These are phyloP conservation scores for Vimba vimba DNA, from an alignment of 2,113 vertebrate genomes.

Conservation along the genomic window DNA sequence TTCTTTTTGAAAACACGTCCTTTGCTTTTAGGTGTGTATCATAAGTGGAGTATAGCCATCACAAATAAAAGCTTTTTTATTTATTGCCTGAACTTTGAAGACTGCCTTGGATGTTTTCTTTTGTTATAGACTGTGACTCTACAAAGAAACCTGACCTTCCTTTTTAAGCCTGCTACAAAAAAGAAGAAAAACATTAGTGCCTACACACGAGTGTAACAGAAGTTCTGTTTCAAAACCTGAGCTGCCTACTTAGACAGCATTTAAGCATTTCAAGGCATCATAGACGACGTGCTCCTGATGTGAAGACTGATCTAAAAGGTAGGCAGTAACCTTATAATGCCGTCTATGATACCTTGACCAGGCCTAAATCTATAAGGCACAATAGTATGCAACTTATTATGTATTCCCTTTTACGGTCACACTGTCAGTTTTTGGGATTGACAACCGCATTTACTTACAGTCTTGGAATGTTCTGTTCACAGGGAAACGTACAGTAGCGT, in stretches of 20 bases:
- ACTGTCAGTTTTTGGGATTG: too few relatives aligned
- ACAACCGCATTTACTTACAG: too few relatives aligned
- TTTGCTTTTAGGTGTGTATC: constrained; percentile 19
- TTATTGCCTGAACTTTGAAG: constrained; percentile 28
- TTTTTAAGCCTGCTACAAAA: background rate
- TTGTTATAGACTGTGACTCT: background rate
- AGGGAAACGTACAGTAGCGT: too few relatives aligned
- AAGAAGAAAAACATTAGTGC: constrained; percentile 5
- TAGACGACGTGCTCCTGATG: background rate
- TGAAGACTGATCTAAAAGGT: background rate
- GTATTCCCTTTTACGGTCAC: too few relatives aligned
- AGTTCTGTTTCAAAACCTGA: background rate
- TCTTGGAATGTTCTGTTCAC: too few relatives aligned
- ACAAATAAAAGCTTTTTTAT: constrained; percentile 12
- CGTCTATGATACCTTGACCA: background rate
- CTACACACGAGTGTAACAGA: background rate
- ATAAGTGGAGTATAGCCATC: background rate
- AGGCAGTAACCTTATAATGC: background rate
- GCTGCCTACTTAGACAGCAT: background rate
- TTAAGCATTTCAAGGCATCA: background rate
- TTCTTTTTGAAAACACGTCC: background rate
- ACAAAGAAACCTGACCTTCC: background rate
- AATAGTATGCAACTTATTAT: background rate
- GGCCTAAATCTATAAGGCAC: background rate
- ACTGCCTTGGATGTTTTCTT: constrained; percentile 13